Base-by-base conservation (phyloP, 2,797 vertebrate genomes). In the Coreius guichenoti region DNA sequence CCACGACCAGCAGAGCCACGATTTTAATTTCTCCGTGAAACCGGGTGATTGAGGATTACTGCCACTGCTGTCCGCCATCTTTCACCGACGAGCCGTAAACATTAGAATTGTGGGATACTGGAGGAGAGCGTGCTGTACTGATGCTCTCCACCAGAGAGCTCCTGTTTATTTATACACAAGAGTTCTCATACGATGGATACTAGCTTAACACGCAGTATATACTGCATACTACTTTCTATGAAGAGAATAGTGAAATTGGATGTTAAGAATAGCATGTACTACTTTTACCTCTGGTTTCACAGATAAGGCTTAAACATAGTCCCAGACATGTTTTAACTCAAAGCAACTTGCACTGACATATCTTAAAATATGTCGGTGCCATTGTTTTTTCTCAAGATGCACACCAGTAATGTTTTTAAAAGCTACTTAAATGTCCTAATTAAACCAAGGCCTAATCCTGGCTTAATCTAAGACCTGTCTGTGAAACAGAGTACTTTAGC, bases 11-110 rank as follows among this genome's bases (percentile, higher is more conserved):
- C 93, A 96, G 75, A 94, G 94, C 95, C 93, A 96, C 80, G 94
- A 95, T 92, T 96, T 96, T 91, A 96, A 90, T 91, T 97, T 95
- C 90, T 97, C 96, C 89, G 94, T 95, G 91, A 96, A 95, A 91
- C 97, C 94, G 79, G 89, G 91, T 89, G 94, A 94, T 87, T 95
- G 95, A 83, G 94, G 88, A 91, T 94, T 95, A 93, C 91, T 93
- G 87, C 93, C 93, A 67, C 93, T 90, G 88, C 94, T 88, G 91
- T 97, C 97, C 97, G 97, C 97, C 97, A 98, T 98, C 91, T 92
- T 95, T 93, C 92, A 92, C 95, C 93, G 94, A 95, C 95, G 93
- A 94, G 94, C 94, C 95, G 93, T 96, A 96, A 96, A 96, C 95
- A 96, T 89, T 91, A 86, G 90, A 83, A 91, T 93, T 93, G 95